These are phyloP conservation scores for Drosophila willistoni DNA, from an alignment of 1,140 invertebrate species.

Conservation along the genomic window DNA sequence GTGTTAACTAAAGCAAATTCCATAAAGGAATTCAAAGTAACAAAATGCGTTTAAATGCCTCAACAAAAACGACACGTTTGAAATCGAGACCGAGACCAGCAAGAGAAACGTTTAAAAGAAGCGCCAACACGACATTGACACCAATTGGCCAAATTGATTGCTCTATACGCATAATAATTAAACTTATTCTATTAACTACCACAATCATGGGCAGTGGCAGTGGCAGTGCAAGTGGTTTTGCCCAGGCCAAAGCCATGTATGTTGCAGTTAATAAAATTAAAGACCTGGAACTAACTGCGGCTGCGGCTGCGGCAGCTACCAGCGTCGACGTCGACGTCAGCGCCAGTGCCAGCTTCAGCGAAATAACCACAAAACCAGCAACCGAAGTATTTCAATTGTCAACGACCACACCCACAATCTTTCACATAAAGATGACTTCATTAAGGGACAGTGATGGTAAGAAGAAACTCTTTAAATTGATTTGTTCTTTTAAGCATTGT, in stretches of 20 bases:
- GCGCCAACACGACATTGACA: slow-evolving; percentile 4
- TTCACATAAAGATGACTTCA: slow-evolving; percentile 21
- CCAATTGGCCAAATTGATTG: slow-evolving; percentile 43
- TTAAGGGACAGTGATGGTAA: slow-evolving; percentile 14
- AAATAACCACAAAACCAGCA: slow-evolving; percentile 10
- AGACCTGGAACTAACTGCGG: slow-evolving; percentile 21
- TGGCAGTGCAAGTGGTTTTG: slow-evolving; percentile 33
- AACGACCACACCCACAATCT: slow-evolving; percentile 13
- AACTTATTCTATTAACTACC: slow-evolving; percentile 64
- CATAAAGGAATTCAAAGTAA: slow-evolving; percentile 56
- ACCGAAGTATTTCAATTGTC: slow-evolving; percentile 21
- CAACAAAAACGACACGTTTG: slow-evolving; percentile 54
- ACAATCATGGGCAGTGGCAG: slow-evolving; percentile 51
- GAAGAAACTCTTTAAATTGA: neutral
- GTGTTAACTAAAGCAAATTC: slow-evolving; percentile 70
- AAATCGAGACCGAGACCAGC: slow-evolving; percentile 38
- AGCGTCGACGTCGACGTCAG: neutral
- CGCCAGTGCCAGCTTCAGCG: neutral
- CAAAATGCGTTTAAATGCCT: slow-evolving; percentile 81
- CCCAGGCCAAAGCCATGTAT: slow-evolving; percentile 39
- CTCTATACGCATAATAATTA: slow-evolving; percentile 57
- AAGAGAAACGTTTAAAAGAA: slow-evolving; percentile 27
- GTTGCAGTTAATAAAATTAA: slow-evolving; percentile 38
- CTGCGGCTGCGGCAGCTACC: slow-evolving; percentile 2
- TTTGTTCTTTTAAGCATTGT: neutral